Base-by-base conservation (phyloP, 2,113 vertebrate species). In the Archilochus colubris region DNA sequence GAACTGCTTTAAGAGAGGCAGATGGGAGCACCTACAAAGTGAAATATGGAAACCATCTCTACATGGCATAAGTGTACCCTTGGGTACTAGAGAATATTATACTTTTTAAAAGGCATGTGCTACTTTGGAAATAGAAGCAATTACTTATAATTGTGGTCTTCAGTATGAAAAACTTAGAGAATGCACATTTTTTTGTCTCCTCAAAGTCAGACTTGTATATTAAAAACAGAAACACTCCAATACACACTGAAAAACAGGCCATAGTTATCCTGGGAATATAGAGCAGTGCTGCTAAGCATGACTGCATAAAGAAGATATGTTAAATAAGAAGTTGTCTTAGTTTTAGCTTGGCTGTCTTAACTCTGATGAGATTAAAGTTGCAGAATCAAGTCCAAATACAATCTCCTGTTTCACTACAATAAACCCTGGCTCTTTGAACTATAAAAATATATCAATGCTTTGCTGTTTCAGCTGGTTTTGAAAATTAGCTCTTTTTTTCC, bases 141-240 rank as follows among this genome's bases (percentile, higher is more conserved):
- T 96, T 95, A 93, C 73, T 96, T 93, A 88, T 96, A 95, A 97
- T 96, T 96, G 93, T 86, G 33, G 38, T 95, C 92, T 94, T 91
- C 93, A 91, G 94, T 79, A 54, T 64, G 86, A 77, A 86, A 95
- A 91, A 36, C 50, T 81, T 83, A 44, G 7, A 53, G 86, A 78
- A 90, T 72, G 31, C 48, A 31, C 66, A 68, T 19, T 74, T 94
- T 91, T 91, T 86, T 62, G 91, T 61, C 38, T 91, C 72, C 48
- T 93, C 68, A 82, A 89, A 95, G 69, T 89, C 83, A 96, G 84
- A 81, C 13, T 31, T 66, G 15, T 87, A 69, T 86, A 85, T 92
- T 74, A 92, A 72, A 92, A 89, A 12, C 70, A 91, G 54, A 95
- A 92, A 88, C 59, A 89, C 61, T 83, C 59, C 1, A 12, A 46